A percentile compares a stretch with the other conserved stretches of the same genome.
Conservation (phyloP, 2,888 invertebrate species). For the Drosophila mettleri region DNA sequence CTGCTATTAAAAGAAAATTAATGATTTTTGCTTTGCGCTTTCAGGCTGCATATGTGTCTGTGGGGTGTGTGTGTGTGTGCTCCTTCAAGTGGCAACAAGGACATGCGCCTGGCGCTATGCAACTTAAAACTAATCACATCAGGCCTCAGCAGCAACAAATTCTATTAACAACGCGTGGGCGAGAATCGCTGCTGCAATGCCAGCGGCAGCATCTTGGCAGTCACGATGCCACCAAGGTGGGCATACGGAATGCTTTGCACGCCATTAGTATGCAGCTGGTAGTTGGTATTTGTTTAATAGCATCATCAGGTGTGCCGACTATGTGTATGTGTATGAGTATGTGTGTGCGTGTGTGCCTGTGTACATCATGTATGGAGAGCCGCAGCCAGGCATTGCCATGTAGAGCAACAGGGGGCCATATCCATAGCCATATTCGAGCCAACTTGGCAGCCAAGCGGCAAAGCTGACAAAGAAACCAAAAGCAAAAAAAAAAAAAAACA, state of each 20-base stretch:
- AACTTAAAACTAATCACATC: slow-evolving; percentile 67
- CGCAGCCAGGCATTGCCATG: slow-evolving; percentile 49
- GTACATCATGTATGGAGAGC: slow-evolving; percentile 45
- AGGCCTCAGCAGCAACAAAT: slow-evolving; percentile 55
- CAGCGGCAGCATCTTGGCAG: slow-evolving; percentile 28
- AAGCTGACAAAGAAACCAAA: slow-evolving; percentile 41
- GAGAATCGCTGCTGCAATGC: slow-evolving; percentile 12
- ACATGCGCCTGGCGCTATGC: slow-evolving; percentile 61
- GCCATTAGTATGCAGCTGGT: slow-evolving; percentile 72
- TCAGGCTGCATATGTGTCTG: slow-evolving; percentile 34
- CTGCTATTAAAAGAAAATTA: slow-evolving; percentile 71
- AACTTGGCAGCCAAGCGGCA: slow-evolving; percentile 36
- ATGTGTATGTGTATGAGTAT: slow-evolving; percentile 11
- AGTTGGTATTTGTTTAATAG: slow-evolving; percentile 67
- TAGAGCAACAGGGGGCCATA: slow-evolving; percentile 59
- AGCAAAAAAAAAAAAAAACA: not conserved
- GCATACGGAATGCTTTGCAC: slow-evolving; percentile 39
- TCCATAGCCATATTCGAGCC: slow-evolving; percentile 55
- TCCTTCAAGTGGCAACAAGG: slow-evolving; percentile 47
- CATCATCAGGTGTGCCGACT: slow-evolving; percentile 45
- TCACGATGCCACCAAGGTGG: slow-evolving; percentile 41
- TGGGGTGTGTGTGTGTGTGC: slow-evolving; percentile 9
- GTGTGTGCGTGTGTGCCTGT: slow-evolving; percentile 24
- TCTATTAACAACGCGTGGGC: slow-evolving; percentile 54
- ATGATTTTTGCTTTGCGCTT: slow-evolving; percentile 63